Evolutionary conservation across 2,888 invertebrate genomes (phyloP).

Genomic region (Caenorhabditis afra): DNA sequence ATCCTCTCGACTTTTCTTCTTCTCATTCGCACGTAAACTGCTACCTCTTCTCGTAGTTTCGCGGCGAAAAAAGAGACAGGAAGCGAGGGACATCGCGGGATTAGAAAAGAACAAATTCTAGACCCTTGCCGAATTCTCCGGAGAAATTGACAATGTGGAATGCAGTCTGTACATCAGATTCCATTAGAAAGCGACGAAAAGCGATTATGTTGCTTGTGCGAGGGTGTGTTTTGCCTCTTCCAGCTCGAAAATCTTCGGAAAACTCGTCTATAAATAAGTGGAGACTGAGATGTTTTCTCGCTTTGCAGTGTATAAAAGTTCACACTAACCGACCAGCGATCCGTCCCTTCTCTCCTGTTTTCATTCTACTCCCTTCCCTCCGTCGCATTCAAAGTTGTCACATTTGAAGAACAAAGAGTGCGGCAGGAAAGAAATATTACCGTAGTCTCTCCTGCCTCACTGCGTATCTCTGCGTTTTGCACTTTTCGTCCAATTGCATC

Average conservation of each 20-base stretch:
- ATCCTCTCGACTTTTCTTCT: conserved; percentile 28
- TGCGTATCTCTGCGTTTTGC: conserved; percentile 3
- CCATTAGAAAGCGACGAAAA: conserved; percentile 11
- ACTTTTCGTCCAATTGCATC: conserved; percentile 38
- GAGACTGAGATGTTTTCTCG: conserved; percentile 5
- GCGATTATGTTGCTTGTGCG: conserved; percentile 28
- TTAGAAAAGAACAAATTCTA: neutral
- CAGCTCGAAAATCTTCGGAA: conserved; percentile 12
- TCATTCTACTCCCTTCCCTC: neutral
- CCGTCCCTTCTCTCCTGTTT: neutral
- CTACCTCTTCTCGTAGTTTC: conserved; percentile 14
- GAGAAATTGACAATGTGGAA: conserved; percentile 5
- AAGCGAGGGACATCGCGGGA: too few relatives aligned
- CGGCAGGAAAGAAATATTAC: conserved; percentile 33
- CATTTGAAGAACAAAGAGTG: conserved; percentile 39
- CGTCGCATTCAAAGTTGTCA: neutral
- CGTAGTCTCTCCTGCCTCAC: conserved; percentile 6
- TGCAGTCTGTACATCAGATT: neutral
- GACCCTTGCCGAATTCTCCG: neutral
- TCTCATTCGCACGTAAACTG: conserved; percentile 40
- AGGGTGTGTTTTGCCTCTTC: conserved; percentile 19
- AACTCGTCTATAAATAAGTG: conserved; percentile 24
- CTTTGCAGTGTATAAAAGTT: conserved; percentile 36
- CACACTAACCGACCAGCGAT: neutral
- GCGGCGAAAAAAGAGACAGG: too few relatives aligned